Evolutionary conservation across 64 coral and sea anemone genomes (phyloP), one percentile per base, ranked within the genome.

Genomic region (Platygyra sinensis): DNA sequence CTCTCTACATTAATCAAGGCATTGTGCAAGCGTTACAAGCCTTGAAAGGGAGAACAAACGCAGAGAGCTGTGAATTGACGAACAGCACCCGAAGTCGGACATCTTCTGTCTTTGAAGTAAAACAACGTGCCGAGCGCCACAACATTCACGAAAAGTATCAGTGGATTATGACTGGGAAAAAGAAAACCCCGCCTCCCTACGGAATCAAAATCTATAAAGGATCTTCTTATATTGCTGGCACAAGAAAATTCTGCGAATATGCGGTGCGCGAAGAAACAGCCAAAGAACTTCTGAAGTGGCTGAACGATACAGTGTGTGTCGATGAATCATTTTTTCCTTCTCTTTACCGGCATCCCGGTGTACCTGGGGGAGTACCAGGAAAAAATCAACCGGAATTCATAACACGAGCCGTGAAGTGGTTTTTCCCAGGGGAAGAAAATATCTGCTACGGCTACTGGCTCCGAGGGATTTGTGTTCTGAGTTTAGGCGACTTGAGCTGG

Each of bases 401-500:
- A 57, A 30, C 51, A 2, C 52, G 77, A 25, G 77, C 51, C 2
- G 77, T 80, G 5, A 80, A 60, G n/a, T 80, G 77, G 77, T 80
- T 59, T 51, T 5, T 5, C 2, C n/a, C 77, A 29, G 52, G 52
- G 77, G 5, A 15, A 9, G 52, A 60, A 15, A 30, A 29, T 80
- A 51, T n/a, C 52, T 80, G 77, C 77, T 60, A 80, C 46, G 77
- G 77, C 24, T 51, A 80, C 6, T 80, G 77, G 77, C 77, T 80
- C 0, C 77, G 77, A 30, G 51, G 52, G 3, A 29, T 80, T 30
- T 80, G 77, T 30, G 77, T 80, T 7, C 14, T 80, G 10, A 60
- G 77, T 80, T 59, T 80, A 52, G 77, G 51, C 13, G 77, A 80
- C 52, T 80, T 80, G 77, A 80, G 77, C n/a, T 80, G 77, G 77